These are phyloP conservation scores for Podarcis muralis DNA, from an alignment of 2,113 vertebrate genomes.

Conservation along the genomic window DNA sequence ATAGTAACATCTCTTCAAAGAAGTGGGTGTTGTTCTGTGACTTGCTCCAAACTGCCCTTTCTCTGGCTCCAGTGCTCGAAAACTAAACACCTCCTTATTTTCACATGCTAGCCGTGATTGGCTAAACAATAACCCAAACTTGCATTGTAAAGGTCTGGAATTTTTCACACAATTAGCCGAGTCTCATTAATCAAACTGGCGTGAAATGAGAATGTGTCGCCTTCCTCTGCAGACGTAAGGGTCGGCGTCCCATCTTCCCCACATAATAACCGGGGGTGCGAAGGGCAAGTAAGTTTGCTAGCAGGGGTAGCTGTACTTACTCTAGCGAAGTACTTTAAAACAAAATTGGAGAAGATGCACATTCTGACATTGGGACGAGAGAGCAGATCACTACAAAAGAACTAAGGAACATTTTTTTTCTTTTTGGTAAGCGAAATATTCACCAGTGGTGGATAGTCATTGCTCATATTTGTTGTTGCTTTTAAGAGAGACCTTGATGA, in stretches of 20 bases:
- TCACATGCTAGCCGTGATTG: slow-evolving; percentile 77
- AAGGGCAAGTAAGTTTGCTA: too few relatives aligned
- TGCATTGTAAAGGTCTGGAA: slow-evolving; percentile 74
- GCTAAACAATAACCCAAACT: slow-evolving; percentile 79
- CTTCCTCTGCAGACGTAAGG: slow-evolving; percentile 22
- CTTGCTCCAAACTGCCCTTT: slow-evolving; percentile 73
- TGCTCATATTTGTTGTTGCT: not conserved
- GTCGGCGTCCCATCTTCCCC: not conserved
- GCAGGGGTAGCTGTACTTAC: not conserved
- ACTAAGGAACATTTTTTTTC: not conserved
- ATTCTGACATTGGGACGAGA: not conserved
- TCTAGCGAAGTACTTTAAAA: not conserved
- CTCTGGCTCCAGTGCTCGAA: slow-evolving; percentile 74
- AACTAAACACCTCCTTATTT: slow-evolving; percentile 71
- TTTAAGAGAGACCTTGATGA: not conserved
- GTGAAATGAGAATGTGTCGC: slow-evolving; percentile 67
- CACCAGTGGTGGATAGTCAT: too few relatives aligned
- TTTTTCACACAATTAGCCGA: slow-evolving; percentile 80
- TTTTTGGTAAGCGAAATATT: not conserved
- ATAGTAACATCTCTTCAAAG: slow-evolving; percentile 83
- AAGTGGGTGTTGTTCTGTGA: slow-evolving; percentile 80
- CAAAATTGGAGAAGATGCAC: not conserved
- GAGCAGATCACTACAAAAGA: not conserved
- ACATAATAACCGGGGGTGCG: not conserved
- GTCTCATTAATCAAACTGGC: slow-evolving; percentile 82